Base-by-base conservation (phyloP, 2,888 invertebrate species). In the Octonoba sinensis region DNA sequence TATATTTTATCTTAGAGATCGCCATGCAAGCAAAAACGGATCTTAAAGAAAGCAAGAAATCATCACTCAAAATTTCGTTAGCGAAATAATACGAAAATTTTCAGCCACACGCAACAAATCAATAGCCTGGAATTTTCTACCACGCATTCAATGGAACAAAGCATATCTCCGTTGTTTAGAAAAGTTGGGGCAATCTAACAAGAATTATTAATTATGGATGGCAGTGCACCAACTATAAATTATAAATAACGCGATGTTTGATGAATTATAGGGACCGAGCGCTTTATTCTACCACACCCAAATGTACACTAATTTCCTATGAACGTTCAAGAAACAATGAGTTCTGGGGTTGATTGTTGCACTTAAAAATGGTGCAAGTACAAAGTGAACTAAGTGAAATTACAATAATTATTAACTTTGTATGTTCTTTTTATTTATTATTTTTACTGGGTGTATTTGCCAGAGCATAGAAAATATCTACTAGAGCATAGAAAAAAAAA, bases 121-220 rank as follows among this genome's bases (percentile, higher is more conserved):
- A 74, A 74, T 65, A 64, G 57, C 36, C 46, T 12, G 46, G 65
- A 74, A 57, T 62, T 67, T 67, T 62, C 69, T 54, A 46, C 24
- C 22, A 24, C 22, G 46, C 46, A 24, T 20, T 12, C 56, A 18
- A n/a, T 24, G 67, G 76, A 69, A 76, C 76, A 76, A 76, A 57
- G 27, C 69, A 16, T 15, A 16, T 13, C 36, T 54, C 62, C 67
- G 62, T 76, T 76, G 76, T 76, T 76, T 76, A 69, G 76, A 69
- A 69, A 69, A 69, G 60, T 69, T 69, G 49, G 51, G 69, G 49
- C 72, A 51, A 24, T 65, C 74, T 65, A 74, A 74, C 54, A 74
- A 69, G 69, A 76, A 76, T 76, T 76, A 76, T 76, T 76, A 76
- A 76, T 76, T 76, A 76, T 76, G 69, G 62, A 76, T 76, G 76